Base-by-base conservation (phyloP, 2,888 invertebrate species). In the Blastobasis lacticolella region DNA sequence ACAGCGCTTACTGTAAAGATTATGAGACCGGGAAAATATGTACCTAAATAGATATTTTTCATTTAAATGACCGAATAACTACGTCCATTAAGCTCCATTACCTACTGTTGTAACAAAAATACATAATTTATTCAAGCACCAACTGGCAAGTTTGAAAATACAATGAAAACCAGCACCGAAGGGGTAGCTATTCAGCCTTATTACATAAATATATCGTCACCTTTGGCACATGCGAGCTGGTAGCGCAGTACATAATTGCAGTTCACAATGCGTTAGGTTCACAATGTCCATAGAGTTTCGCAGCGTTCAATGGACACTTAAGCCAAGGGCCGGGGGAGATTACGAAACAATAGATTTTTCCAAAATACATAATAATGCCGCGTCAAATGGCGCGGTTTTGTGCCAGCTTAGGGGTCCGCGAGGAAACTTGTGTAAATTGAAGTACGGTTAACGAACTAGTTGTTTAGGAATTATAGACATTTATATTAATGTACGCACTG, bases 341-440 rank as follows among this genome's bases (percentile, higher is more conserved):
- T 81, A 83, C 78, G 75, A 86, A 85, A 88, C 87, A 88, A 87
- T 85, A 65, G 79, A 77, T 76, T 84, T 81, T 83, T 84, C 80
- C 85, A 78, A 87, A 88, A 88, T 86, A 86, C 85, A 86, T 86
- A 86, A 87, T 86, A 87, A 85, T 81, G 75, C 73, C 71, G 75
- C 81, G 83, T 81, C 84, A 83, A 85, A 87, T 82, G 82, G 76
- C 76, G 74, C 71, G 76, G 78, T 75, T 74, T 72, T 74, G 74
- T 70, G 60, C 54, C 60, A 60, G 72, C 71, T 84, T 81, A 82
- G 86, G 71, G 84, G 60, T 80, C 82, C 71, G 68, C 58, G 41
- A 50, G 54, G 49, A 41, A 50, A 41, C 37, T 10, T 44, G 38
- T 8, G 10, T 45, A 10, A 45, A 4, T 45, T 45, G 44, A 52